Evolutionary conservation across 2,797 vertebrate genomes (phyloP).

Genomic region (Cossypha polioptera): DNA sequence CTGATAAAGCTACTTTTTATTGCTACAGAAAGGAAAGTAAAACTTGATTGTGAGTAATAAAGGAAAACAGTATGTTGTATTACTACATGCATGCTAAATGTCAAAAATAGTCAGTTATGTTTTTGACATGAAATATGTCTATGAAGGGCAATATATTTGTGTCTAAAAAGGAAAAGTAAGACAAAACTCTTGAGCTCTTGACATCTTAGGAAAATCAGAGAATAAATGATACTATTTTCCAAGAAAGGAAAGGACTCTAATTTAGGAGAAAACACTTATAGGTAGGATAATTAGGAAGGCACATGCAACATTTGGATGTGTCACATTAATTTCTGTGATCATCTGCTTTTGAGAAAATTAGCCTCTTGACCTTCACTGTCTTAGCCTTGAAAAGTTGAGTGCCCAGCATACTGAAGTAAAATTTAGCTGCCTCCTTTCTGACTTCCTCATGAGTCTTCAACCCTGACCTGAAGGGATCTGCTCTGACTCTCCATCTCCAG

Average conservation of each 20-base stretch:
- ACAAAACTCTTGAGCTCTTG: neutral
- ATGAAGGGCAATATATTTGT: neutral
- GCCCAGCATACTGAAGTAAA: neutral
- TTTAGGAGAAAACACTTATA: neutral
- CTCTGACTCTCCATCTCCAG: slow-evolving; percentile 17
- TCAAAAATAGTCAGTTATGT: neutral
- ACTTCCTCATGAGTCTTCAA: slow-evolving; percentile 9
- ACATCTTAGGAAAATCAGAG: neutral
- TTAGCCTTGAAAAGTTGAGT: neutral
- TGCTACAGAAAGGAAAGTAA: neutral
- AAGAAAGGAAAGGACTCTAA: neutral
- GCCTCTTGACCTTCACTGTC: neutral
- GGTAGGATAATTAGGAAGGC: neutral
- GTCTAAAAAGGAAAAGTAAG: neutral
- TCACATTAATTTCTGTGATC: neutral
- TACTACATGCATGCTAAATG: neutral
- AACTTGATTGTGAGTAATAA: neutral
- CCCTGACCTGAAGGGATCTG: slow-evolving; percentile 47
- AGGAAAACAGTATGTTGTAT: neutral
- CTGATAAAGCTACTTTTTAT: neutral
- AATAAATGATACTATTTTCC: neutral
- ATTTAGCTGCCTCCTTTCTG: slow-evolving; percentile 4
- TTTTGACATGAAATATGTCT: neutral
- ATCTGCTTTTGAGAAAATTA: neutral
- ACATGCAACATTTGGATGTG: neutral